Conservation (phyloP, 2,888 invertebrate genomes). For the Amitus sp. region DNA sequence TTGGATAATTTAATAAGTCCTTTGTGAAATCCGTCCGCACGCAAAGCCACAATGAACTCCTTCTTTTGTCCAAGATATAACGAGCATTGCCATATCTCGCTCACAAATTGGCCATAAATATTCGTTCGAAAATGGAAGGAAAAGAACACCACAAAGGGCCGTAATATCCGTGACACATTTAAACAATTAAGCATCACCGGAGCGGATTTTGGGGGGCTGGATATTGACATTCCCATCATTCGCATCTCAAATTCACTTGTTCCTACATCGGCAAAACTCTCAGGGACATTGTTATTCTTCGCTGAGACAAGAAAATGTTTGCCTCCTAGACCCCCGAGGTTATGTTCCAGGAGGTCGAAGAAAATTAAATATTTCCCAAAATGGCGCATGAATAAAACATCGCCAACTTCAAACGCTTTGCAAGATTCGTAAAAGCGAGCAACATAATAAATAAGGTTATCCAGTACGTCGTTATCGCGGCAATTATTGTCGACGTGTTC, state of each 20-base stretch:
- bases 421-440: not conserved
- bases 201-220: no score
- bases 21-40: not conserved
- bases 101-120: constrained; percentile 52
- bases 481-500: constrained; percentile 6
- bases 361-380: not conserved
- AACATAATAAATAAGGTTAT: constrained; percentile 4
- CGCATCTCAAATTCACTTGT: no score
- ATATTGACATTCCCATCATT: not conserved
- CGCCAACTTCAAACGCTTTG: not conserved
- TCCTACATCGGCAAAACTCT: no score
- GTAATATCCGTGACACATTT: constrained; percentile 2
- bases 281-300: no score
- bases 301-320: no score
- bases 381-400: constrained; percentile 3
- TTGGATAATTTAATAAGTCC: not conserved
- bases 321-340: not conserved
- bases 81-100: constrained; percentile 47
- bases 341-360: not conserved
- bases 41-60: constrained; percentile 42
- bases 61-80: constrained; percentile 51
- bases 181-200: constrained; percentile 30
- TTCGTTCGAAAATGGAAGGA: constrained; percentile 34
- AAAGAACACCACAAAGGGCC: constrained; percentile 2
- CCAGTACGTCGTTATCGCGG: constrained; percentile 5